Conservation (phyloP, 2,113 vertebrate genomes). For the Serinus canaria region DNA sequence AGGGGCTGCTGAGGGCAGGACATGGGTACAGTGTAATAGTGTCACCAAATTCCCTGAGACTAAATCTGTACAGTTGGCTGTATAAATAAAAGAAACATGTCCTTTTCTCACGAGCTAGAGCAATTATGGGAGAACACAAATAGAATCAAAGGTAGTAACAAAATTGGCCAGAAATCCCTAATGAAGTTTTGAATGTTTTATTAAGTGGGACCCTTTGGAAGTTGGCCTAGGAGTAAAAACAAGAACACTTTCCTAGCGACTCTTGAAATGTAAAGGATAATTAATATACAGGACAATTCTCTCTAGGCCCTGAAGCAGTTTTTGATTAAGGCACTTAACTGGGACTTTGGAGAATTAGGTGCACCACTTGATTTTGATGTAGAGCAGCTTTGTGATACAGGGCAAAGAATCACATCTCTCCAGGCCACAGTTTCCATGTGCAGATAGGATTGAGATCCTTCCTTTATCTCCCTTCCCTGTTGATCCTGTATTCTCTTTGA, state of each 20-base stretch:
- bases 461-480: background rate
- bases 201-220: conserved; percentile 36
- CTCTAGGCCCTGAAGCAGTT: conserved; percentile 54
- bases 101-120: background rate
- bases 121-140: conserved; percentile 11
- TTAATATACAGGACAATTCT: conserved; percentile 61
- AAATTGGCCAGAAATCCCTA: conserved; percentile 33
- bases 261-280: conserved; percentile 50
- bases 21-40: background rate
- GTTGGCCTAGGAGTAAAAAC: conserved; percentile 12
- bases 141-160: background rate
- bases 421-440: conserved; percentile 1
- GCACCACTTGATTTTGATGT: background rate
- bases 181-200: conserved; percentile 26
- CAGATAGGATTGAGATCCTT: background rate
- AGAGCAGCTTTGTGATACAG: background rate
- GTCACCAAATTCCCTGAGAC: background rate
- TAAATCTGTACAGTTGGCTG: background rate
- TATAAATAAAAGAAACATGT: background rate
- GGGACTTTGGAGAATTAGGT: conserved; percentile 48
- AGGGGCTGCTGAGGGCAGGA: background rate
- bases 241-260: background rate
- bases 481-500: background rate
- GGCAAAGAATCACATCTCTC: background rate
- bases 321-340: conserved; percentile 52